Evolutionary conservation across 2,888 invertebrate species (phyloP).

Genomic region (Hypomecis punctinalis): DNA sequence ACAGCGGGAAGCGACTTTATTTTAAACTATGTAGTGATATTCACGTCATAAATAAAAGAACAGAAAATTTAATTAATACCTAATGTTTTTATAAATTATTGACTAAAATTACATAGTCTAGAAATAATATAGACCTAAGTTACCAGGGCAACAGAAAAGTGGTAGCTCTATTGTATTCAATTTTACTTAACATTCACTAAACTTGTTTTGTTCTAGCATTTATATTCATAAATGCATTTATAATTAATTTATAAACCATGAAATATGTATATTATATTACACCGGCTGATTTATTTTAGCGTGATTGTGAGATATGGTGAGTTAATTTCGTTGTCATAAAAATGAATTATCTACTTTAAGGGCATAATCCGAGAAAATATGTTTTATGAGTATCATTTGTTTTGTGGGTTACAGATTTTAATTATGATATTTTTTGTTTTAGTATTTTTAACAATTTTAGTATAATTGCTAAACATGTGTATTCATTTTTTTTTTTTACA

Average conservation of each 20-base stretch:
- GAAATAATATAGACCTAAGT: slow-evolving; percentile 9
- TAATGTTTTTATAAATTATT: too few relatives aligned
- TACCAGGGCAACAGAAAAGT: slow-evolving; percentile 36
- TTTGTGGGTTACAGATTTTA: too few relatives aligned
- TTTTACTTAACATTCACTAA: slow-evolving; percentile 3
- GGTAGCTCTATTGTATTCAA: slow-evolving; percentile 14
- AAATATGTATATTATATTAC: background rate
- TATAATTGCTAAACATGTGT: too few relatives aligned
- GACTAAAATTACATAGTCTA: background rate
- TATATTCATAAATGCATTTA: slow-evolving; percentile 16
- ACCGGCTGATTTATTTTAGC: background rate
- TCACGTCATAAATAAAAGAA: too few relatives aligned
- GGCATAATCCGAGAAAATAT: too few relatives aligned
- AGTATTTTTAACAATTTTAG: too few relatives aligned
- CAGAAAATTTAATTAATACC: too few relatives aligned
- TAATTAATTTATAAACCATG: slow-evolving; percentile 1
- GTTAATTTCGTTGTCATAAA: background rate
- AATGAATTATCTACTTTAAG: background rate
- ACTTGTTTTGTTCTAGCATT: slow-evolving; percentile 19
- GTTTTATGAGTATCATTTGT: too few relatives aligned
- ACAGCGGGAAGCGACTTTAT: too few relatives aligned
- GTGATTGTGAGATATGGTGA: slow-evolving; percentile 2
- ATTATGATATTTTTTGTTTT: too few relatives aligned
- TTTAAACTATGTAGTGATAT: too few relatives aligned
- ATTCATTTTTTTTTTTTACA: too few relatives aligned